Percentiles rank a stretch among this genome's conserved stretches.
phyloP scores from a whole-genome alignment of 2,797 vertebrate species.

The Vespertilio murinus region DNA sequence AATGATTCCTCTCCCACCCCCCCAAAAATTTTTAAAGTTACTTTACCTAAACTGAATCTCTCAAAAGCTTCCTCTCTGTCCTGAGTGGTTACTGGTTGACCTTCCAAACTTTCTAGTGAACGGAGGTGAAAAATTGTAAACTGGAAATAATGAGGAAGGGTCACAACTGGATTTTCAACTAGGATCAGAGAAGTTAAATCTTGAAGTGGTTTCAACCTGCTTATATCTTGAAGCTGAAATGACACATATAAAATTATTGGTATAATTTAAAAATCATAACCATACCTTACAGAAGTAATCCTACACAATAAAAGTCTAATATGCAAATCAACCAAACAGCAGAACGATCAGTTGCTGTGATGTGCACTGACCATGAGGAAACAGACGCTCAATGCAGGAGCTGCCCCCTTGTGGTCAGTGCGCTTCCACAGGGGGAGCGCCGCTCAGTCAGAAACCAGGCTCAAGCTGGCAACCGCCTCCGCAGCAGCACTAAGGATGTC shows the following conservation, averaged over 20 bases:
- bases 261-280: constrained; percentile 54
- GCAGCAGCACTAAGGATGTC: too few relatives aligned
- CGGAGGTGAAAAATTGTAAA: constrained; percentile 90
- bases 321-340: too few relatives aligned
- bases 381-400: too few relatives aligned
- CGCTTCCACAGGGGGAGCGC: too few relatives aligned
- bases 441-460: too few relatives aligned
- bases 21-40: not conserved
- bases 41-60: constrained; percentile 90
- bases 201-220: constrained; percentile 88
- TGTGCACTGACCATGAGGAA: too few relatives aligned
- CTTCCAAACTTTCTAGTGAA: constrained; percentile 87
- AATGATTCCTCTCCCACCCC: not conserved
- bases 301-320: too few relatives aligned
- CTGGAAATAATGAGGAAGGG: constrained; percentile 87
- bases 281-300: not conserved
- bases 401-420: too few relatives aligned
- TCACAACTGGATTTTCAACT: constrained; percentile 87
- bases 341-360: too few relatives aligned
- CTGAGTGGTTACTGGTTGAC: constrained; percentile 84
- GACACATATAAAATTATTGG: constrained; percentile 26
- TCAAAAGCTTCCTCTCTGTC: constrained; percentile 87
- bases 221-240: constrained; percentile 88
- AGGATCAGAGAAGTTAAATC: constrained; percentile 88
- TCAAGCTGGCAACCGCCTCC: too few relatives aligned